Base-by-base conservation (phyloP, 2,888 invertebrate genomes). In the Dione vanillae region DNA sequence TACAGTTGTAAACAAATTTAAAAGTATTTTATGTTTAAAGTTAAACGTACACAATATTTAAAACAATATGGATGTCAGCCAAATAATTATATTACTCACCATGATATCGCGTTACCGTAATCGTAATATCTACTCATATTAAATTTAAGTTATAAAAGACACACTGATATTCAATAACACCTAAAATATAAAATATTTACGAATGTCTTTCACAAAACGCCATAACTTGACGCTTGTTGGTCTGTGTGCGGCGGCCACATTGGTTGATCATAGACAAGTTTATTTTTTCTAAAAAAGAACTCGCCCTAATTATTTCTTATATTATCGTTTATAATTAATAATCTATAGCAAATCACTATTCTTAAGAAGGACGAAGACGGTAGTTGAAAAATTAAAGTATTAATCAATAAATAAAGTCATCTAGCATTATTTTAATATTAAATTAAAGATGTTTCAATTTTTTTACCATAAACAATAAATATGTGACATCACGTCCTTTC, bases 81-180 rank as follows among this genome's bases (percentile, higher is more conserved):
- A 72, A 75, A 80, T 81, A 82, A 74, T 77, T 77, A 78, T 72
- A 78, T 77, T 81, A 92, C 94, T 93, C 78, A 94, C 94, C 94
- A 94, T 89, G 94, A 92, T 88, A 94, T 88, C 82, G 89, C 91
- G 87, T 89, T 94, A 86, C 89, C 85, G 87, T 91, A 94, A 89
- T 94, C 94, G 90, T 90, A 94, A 90, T 93, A 94, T 88, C 94
- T 91, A 87, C 90, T 94, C 94, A 94, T 94, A 87, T 86, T 91
- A 86, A 84, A 78, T 85, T 82, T 83, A 84, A 83, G 81, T 84
- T 83, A 83, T 73, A 81, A 81, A 82, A 84, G 79, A 78, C 82
- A 79, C 83, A 85, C 83, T 83, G 82, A 85, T 86, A 86, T 85
- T 88, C 81, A 85, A 80, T 78, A 82, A 82, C 80, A 82, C 80